Evolutionary conservation across 2,888 invertebrate species (phyloP), one percentile per base, ranked within the genome.

Genomic region (Lasioglossum figueresi): DNA sequence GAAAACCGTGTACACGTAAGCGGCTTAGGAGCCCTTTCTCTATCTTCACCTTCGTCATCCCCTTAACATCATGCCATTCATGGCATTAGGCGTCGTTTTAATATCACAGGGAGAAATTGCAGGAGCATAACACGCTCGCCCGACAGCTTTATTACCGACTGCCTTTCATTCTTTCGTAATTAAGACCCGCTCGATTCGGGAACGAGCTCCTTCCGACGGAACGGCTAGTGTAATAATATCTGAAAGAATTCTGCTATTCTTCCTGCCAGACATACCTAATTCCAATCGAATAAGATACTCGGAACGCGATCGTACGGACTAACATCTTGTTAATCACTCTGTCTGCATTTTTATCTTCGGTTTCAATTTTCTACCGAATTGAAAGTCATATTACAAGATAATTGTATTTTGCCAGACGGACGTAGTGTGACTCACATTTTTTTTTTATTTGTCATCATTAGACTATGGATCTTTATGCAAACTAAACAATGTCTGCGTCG

Each of bases 41-140:
- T 43, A 52, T 23, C 48, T 74, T 83, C 84, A 78, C 73, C 77
- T 74, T 77, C 78, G 78, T 84, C 84, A 59, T 84, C 73, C 78
- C 84, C 84, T 84, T 84, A 84, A 84, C 83, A 84, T 78, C 78
- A 40, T 14, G 37, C 56, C 45, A 45, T 59, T 78, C 56, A 59
- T 73, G 45, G 73, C 73, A 77, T 77, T 48, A 74, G 56, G 40
- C 73, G 76, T 70, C 84, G 59, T 77, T 84, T 84, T 84, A 84
- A 84, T 84, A 84, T 84, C 59, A n/a, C 68, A 5, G 14, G 43
- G 27, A n/a, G 84, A 70, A 84, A 84, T 83, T 83, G 66, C 78
- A 19, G 27, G 16, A 63, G 52, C 71, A 74, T 40, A 56, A 70
- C 80, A 52, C n/a, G 80, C 66, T 63, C 31, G 16, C 48, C 31